These are phyloP conservation scores for Natrix natrix DNA, from an alignment of 2,797 vertebrate genomes.

Conservation along the genomic window DNA sequence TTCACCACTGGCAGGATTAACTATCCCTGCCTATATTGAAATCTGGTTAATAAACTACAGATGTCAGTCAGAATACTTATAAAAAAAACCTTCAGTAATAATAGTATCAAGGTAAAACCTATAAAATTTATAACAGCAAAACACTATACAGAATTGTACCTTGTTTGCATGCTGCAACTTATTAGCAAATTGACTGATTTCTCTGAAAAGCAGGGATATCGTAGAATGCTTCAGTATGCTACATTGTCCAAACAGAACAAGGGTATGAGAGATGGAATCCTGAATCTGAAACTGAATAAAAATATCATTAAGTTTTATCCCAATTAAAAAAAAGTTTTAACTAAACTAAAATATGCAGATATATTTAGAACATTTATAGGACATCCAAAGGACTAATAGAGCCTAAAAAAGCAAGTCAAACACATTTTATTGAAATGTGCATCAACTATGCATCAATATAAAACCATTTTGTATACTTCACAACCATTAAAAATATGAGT, in stretches of 20 bases:
- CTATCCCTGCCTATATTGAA: neutral
- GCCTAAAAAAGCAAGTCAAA: neutral
- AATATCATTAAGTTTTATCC: slow-evolving; percentile 26
- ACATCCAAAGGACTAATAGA: neutral
- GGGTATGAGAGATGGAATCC: slow-evolving; percentile 65
- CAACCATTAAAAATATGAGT: neutral
- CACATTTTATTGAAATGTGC: neutral
- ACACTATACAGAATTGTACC: slow-evolving; percentile 67
- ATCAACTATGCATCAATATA: neutral
- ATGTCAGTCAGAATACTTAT: neutral
- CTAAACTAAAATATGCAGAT: neutral
- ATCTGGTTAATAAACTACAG: neutral
- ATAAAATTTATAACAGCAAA: neutral
- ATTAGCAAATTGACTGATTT: slow-evolving; percentile 76
- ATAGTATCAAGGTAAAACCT: neutral
- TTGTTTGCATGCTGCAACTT: slow-evolving; percentile 74
- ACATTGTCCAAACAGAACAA: slow-evolving; percentile 80
- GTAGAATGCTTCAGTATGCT: slow-evolving; percentile 71
- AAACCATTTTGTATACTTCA: neutral
- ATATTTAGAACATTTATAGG: neutral
- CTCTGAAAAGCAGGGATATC: slow-evolving; percentile 75
- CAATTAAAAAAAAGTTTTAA: neutral
- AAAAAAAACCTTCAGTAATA: neutral
- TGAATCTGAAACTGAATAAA: slow-evolving; percentile 75
- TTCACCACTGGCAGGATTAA: neutral